Evolutionary conservation across 2,888 invertebrate genomes (phyloP), one percentile per base, ranked within the genome.

Genomic region (Polydrusus pterygomalis): DNA sequence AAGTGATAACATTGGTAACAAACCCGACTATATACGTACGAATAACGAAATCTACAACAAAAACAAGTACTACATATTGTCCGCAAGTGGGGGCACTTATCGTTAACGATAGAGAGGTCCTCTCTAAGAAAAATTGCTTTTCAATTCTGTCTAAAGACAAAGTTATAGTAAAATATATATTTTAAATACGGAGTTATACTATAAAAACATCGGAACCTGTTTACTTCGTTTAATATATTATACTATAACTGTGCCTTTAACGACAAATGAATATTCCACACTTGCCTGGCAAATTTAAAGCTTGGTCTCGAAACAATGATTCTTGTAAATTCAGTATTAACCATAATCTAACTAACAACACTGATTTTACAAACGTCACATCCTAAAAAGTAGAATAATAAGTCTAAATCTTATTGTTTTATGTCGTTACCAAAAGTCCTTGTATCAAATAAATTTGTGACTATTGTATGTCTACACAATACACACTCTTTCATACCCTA

Each of bases 61-160:
- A 60, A 71, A 60, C 30, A 74, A 51, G 45, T 47, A 38, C 70
- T 70, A 78, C 81, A 84, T 85, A 85, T 85, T 85, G 85, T 85
- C 85, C 85, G 81, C 83, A 77, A 82, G 80, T 83, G 85, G 84
- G 85, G 84, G 85, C 85, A 85, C 84, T 85, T 85, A 60, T 60
- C n/a, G 9, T 60, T 80, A 81, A 15, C 18, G 9, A 38, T 60
- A 58, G 30, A 30, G 25, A 51, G 11, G 11, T 51, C 20, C 13
- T 51, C 49, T 51, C 49, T 20, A 10, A 51, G 18, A 51, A 60
- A 60, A 60, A 60, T 40, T 43, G 43, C 43, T 38, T 38, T 15
- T 38, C 13, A n/a, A 38, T 62, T 40, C 38, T n/a, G 38, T 62
- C 11, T 7, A 62, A 43, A 20, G 18, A 9, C 18, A 62, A 62